Percentiles rank a stretch among this genome's conserved stretches.
Conservation (phyloP, 1,140 invertebrate genomes). For the Oryzaephilus surinamensis region DNA sequence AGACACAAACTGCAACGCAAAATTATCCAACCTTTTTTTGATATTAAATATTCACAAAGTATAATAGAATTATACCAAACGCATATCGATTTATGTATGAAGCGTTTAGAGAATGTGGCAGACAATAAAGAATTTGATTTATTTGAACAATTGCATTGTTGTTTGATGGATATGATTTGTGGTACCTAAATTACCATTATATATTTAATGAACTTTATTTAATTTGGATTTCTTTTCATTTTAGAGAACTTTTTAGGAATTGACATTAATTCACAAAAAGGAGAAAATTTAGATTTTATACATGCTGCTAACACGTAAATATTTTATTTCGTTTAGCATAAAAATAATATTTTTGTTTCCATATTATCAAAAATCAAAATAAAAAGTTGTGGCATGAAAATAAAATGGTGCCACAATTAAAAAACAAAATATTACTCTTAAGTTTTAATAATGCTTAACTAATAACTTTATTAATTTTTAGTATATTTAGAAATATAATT, state of each 20-base stretch:
- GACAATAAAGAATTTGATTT: constrained; percentile 11
- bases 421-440: constrained; percentile 12
- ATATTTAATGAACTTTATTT: no score
- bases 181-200: no score
- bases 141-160: constrained; percentile 9
- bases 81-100: constrained; percentile 11
- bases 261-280: no score
- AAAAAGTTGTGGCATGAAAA: constrained; percentile 15
- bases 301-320: no score
- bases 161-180: constrained; percentile 13
- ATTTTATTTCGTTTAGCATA: no score
- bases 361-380: not conserved
- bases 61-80: constrained; percentile 15
- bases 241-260: no score
- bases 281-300: no score
- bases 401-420: constrained; percentile 10
- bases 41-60: constrained; percentile 10
- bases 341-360: constrained; percentile 8
- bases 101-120: constrained; percentile 1
- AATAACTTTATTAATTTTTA: not conserved
- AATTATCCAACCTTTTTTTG: constrained; percentile 14
- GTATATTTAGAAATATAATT: constrained; percentile 2
- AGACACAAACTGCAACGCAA: constrained; percentile 12
- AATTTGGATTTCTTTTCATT: no score
- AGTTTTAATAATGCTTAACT: constrained; percentile 7